Evolutionary conservation across 2,888 invertebrate species (phyloP).

Genomic region (Pristionchus fissidentatus): DNA sequence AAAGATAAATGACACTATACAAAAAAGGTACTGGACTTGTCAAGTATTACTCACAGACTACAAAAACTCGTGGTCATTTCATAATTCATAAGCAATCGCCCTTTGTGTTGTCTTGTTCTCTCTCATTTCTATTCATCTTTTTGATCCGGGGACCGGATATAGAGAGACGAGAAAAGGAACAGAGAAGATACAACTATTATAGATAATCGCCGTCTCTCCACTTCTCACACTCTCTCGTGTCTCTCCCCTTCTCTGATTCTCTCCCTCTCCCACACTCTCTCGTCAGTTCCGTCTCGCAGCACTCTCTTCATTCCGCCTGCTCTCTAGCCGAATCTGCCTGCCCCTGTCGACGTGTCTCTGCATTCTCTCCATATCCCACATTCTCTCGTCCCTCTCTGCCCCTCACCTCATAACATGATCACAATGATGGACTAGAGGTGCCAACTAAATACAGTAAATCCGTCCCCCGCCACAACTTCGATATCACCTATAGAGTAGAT

Average conservation of each 20-base stretch:
- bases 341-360: background rate
- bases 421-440: background rate
- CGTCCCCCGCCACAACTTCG: background rate
- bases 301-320: too few relatives aligned
- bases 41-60: too few relatives aligned
- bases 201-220: conserved; percentile 17
- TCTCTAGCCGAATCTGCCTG: too few relatives aligned
- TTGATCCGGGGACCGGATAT: too few relatives aligned
- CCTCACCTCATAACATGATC: background rate
- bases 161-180: background rate
- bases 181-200: conserved; percentile 13
- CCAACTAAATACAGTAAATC: conserved; percentile 35
- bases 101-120: too few relatives aligned
- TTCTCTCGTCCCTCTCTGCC: background rate
- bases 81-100: too few relatives aligned
- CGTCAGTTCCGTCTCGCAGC: too few relatives aligned
- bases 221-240: background rate
- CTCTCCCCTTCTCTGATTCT: background rate
- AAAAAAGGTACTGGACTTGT: too few relatives aligned
- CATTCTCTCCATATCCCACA: background rate
- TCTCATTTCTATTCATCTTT: too few relatives aligned
- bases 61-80: too few relatives aligned
- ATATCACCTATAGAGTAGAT: too few relatives aligned
- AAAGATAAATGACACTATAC: too few relatives aligned
- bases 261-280: background rate